Evolutionary conservation across 2,797 vertebrate genomes (phyloP), one percentile per base, ranked within the genome.

Genomic region (Notamacropus eugenii): DNA sequence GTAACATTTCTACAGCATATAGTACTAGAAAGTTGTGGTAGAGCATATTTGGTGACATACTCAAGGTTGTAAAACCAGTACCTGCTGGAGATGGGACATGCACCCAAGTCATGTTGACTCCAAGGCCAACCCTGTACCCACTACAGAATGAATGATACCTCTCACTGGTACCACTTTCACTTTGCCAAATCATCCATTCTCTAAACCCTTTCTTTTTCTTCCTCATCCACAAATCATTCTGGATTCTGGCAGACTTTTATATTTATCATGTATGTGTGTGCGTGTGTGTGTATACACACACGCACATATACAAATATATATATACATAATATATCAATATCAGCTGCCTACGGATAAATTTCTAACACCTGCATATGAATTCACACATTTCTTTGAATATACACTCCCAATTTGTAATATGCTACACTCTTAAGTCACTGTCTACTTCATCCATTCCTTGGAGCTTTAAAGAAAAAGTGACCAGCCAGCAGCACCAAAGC

Each of bases 281-380:
- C 31, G 4, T 67, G 11, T 62, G 13, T 24, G 4, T 34, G 11
- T 4, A 31, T 31, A 34, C 3, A 34, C 0, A 34, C 1, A 31
- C 3, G 16, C 3, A 34, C 0, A 62, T 4, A 67, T 1, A 67
- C 0, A 67, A 6, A n/a, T 1, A 3, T 16, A 19, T 14, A 46
- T 8, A 82, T 46, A 19, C 40, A 3, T 16, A n/a, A 40, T 74
- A 82, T 82, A 46, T 82, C 6, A 12, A 16, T n/a, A 67, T 3
- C 74, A 82, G 24, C n/a, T 67, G 4, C 19, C 34, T 82, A 46
- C 27, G n/a, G 74, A 40, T 82, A 82, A 82, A 46, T 1, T 82
- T 46, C 22, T 82, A 24, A 82, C 22, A 82, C 40, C 74, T 82
- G 22, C 22, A 3, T 27, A 46, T 82, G 3, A 46, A 82, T 82